These are phyloP conservation scores for Gymnarchus niloticus DNA, from an alignment of 2,113 vertebrate species.

Conservation along the genomic window DNA sequence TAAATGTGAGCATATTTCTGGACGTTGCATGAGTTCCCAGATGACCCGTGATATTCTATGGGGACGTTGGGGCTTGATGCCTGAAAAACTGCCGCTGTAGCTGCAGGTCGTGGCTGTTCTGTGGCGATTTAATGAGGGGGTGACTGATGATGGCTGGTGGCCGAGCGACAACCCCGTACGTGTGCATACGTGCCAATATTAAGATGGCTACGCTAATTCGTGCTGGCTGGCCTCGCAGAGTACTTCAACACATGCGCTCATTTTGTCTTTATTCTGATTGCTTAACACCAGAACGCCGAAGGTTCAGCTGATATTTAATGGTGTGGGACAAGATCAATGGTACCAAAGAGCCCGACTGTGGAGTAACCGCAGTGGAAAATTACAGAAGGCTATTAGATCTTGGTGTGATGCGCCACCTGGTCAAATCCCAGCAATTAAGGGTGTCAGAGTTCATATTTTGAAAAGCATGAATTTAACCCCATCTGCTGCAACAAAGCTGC, in stretches of 20 bases:
- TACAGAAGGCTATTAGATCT: background rate
- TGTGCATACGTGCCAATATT: background rate
- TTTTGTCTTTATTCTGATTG: background rate
- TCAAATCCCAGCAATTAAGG: background rate
- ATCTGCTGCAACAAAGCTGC: too few relatives aligned
- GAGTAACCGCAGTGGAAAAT: background rate
- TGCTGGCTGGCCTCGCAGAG: background rate
- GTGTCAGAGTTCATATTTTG: too few relatives aligned
- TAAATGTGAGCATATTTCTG: background rate
- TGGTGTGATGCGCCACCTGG: background rate
- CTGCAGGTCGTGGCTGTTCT: background rate
- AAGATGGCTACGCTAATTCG: slow-evolving; percentile 7
- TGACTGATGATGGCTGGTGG: background rate
- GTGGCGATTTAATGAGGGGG: background rate
- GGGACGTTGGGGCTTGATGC: background rate
- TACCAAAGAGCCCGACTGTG: background rate
- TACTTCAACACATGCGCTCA: background rate
- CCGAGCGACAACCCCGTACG: too few relatives aligned
- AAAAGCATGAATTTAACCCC: too few relatives aligned
- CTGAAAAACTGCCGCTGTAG: background rate
- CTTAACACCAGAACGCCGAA: background rate
- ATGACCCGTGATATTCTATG: background rate
- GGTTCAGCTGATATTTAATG: background rate
- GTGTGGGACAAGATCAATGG: background rate
- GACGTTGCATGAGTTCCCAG: background rate